These are phyloP conservation scores for Tineola bisselliella DNA, from an alignment of 2,888 invertebrate genomes.

Conservation along the genomic window DNA sequence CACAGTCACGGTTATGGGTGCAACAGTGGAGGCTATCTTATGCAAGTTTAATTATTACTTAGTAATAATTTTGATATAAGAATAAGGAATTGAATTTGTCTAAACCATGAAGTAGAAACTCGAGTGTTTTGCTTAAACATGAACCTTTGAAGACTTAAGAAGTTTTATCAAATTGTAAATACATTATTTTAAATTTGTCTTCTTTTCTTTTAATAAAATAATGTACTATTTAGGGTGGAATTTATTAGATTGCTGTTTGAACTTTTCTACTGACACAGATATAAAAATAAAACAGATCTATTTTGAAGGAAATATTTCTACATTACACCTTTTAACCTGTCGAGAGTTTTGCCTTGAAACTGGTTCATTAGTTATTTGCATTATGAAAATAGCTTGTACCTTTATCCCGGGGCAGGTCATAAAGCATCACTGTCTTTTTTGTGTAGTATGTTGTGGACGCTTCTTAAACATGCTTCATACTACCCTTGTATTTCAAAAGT, in stretches of 20 bases:
- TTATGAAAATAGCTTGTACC: too few relatives aligned
- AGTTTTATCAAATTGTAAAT: constrained; percentile 6
- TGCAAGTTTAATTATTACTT: background rate
- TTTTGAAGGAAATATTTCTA: background rate
- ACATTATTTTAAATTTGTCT: background rate
- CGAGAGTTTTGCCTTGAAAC: too few relatives aligned
- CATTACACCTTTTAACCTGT: background rate
- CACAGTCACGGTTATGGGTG: background rate
- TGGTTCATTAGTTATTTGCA: too few relatives aligned
- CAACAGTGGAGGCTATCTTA: background rate
- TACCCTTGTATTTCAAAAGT: background rate
- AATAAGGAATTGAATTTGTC: constrained; percentile 1
- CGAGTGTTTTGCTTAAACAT: background rate
- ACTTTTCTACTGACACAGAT: background rate
- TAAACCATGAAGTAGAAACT: background rate
- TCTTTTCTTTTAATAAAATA: background rate
- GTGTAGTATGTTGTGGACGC: too few relatives aligned
- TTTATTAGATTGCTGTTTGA: background rate
- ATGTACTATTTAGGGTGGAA: background rate
- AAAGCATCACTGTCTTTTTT: too few relatives aligned
- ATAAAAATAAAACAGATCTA: background rate
- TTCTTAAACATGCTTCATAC: too few relatives aligned
- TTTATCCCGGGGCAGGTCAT: too few relatives aligned
- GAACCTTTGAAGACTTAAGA: background rate
- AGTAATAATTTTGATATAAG: constrained; percentile 2